Base-by-base conservation (phyloP, 2,113 vertebrate genomes). In the Tyrannus savana region DNA sequence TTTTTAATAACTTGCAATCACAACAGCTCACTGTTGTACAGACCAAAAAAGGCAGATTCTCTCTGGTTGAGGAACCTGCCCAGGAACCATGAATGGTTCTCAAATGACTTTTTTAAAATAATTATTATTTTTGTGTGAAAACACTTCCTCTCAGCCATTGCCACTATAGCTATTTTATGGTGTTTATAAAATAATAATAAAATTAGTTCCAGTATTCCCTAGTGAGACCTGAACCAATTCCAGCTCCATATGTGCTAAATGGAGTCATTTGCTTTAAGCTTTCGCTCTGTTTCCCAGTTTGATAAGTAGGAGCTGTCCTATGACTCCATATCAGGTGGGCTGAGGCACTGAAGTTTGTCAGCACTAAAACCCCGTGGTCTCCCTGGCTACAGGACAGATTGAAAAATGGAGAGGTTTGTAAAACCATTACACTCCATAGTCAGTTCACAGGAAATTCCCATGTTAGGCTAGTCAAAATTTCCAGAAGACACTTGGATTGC, bases 281-380 rank as follows among this genome's bases (percentile, higher is more conserved):
- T 33, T 74, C 60, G 71, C 60, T 90, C 68, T 31, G 24, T 82
- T 93, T 93, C 73, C 69, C 88, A 66, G 84, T 64, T 67, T 64
- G 71, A 76, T 69, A 89, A 78, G 81, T 18, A 24, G 42, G 22
- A 66, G 31, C 21, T 87, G 52, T 46, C 28, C 68, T 52, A 5
- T 52, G 64, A 44, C 76, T 63, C 68, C 0, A 0, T 63, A n/a
- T 84, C 7, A 9, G 47, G 22, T 6, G 41, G n/a, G 33, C 10
- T 55, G 42, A 50, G 80, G 58, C 46, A n/a, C 37, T 0, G 1
- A 83, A 37, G 46, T 0, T 0, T 59, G 2, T 2, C 33, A 53
- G 59, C 63, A 78, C 68, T 67, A 79, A 87, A 44, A 9, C 42
- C 25, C 16, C 6, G 0, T 27, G 35, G 6, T 28, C 19, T 69